These are phyloP conservation scores for Sesia apiformis DNA, from an alignment of 2,888 invertebrate species.

Conservation along the genomic window DNA sequence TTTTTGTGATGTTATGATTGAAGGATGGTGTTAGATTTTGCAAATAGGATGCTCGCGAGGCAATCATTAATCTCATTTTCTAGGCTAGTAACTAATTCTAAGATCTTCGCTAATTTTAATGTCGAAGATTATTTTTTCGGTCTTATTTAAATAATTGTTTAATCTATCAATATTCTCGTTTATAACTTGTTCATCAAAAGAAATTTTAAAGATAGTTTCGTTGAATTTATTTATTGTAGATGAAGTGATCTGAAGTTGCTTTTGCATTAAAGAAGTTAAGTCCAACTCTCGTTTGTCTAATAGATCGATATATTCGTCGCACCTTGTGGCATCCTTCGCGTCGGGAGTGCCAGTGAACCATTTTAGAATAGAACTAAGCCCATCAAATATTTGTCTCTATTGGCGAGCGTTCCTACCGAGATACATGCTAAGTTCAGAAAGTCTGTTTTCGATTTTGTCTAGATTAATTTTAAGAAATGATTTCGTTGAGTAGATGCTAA, in stretches of 20 bases:
- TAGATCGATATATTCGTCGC: too few relatives aligned
- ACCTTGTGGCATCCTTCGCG: not conserved
- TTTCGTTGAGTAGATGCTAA: not conserved
- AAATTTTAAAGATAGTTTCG: slow-evolving; percentile 17
- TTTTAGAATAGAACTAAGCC: not conserved
- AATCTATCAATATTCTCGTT: slow-evolving; percentile 17
- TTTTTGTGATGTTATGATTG: not conserved
- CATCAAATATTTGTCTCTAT: not conserved
- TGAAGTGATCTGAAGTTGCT: too few relatives aligned
- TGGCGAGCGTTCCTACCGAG: not conserved
- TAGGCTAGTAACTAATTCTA: slow-evolving; percentile 10
- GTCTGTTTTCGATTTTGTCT: not conserved
- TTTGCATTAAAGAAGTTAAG: too few relatives aligned
- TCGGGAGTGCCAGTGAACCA: not conserved
- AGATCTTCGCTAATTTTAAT: slow-evolving; percentile 15
- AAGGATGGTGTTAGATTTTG: not conserved
- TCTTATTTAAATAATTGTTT: slow-evolving; percentile 11
- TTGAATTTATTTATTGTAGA: slow-evolving; percentile 7
- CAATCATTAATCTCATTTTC: not conserved
- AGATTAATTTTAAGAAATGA: not conserved
- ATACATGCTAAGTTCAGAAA: not conserved
- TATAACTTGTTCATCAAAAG: slow-evolving; percentile 14
- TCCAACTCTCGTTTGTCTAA: too few relatives aligned
- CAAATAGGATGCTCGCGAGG: not conserved
- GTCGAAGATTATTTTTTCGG: slow-evolving; percentile 12